Percentiles rank a stretch among this genome's conserved stretches.
These are phyloP conservation scores for Blastobasis adustella DNA, from an alignment of 2,888 invertebrate species.

Conservation along the genomic window DNA sequence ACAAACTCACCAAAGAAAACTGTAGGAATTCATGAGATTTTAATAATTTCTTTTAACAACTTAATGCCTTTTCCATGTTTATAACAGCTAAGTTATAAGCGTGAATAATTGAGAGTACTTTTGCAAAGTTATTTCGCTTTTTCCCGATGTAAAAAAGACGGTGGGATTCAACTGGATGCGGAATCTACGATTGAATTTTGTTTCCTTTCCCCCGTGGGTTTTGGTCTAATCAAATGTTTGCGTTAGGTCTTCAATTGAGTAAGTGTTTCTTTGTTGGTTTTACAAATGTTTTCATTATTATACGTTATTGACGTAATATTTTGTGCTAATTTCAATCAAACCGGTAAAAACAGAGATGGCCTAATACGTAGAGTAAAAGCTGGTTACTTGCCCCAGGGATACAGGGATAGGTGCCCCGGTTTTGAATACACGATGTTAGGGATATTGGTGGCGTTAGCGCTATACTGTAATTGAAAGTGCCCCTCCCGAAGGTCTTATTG, in stretches of 20 bases:
- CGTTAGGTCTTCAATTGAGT: neutral
- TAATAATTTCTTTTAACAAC: slow-evolving; percentile 5
- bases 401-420: too few relatives aligned
- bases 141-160: neutral
- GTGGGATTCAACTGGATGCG: neutral
- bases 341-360: too few relatives aligned
- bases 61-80: slow-evolving; percentile 12
- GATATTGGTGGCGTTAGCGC: too few relatives aligned
- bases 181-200: neutral
- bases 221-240: neutral
- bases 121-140: slow-evolving; percentile 3
- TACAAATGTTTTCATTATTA: too few relatives aligned
- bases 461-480: too few relatives aligned
- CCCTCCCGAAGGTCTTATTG: too few relatives aligned
- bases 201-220: neutral
- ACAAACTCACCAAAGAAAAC: slow-evolving; percentile 2
- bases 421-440: too few relatives aligned
- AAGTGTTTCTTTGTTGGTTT: too few relatives aligned
- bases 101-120: slow-evolving; percentile 6
- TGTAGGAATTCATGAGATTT: slow-evolving; percentile 4
- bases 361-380: too few relatives aligned
- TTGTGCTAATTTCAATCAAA: too few relatives aligned
- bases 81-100: slow-evolving; percentile 5
- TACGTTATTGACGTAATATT: too few relatives aligned
- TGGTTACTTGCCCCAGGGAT: too few relatives aligned